Evolutionary conservation across 2,113 vertebrate species (phyloP).

Genomic region (Phaetusa simplex): DNA sequence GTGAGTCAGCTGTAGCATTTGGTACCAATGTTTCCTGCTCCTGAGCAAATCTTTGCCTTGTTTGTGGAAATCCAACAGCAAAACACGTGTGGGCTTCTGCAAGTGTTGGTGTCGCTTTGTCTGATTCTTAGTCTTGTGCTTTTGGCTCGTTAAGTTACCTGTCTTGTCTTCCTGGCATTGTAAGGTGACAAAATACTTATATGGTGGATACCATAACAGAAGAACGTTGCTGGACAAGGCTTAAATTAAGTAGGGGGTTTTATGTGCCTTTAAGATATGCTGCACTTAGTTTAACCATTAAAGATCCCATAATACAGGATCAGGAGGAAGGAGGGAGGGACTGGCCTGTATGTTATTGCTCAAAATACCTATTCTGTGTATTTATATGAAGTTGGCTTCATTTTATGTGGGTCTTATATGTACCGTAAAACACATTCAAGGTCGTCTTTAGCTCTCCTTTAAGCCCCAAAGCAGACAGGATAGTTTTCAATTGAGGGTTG

Average conservation of each 20-base stretch:
- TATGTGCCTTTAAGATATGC: fast-evolving
- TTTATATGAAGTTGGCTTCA: not conserved
- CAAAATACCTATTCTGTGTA: not conserved
- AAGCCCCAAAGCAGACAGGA: not conserved
- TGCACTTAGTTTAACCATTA: not conserved
- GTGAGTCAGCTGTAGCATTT: not conserved
- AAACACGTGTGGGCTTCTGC: fast-evolving
- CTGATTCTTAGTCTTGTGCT: not conserved
- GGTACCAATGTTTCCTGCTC: not conserved
- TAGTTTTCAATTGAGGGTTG: not conserved
- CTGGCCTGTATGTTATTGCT: not conserved
- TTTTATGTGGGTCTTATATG: not conserved
- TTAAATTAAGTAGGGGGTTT: not conserved
- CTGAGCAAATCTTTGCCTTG: not conserved
- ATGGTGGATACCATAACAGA: fast-evolving
- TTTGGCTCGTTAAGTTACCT: not conserved
- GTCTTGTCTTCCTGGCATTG: fast-evolving
- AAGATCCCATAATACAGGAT: not conserved
- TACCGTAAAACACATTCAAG: fast-evolving
- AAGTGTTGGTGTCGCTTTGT: fast-evolving
- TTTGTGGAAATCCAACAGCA: not conserved
- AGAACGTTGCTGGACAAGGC: not conserved
- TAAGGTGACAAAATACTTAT: not conserved
- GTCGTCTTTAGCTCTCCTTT: not conserved
- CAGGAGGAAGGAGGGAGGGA: fast-evolving